These are phyloP conservation scores for Romanogobio albipinnatus DNA, from an alignment of 2,113 vertebrate species.

Conservation along the genomic window DNA sequence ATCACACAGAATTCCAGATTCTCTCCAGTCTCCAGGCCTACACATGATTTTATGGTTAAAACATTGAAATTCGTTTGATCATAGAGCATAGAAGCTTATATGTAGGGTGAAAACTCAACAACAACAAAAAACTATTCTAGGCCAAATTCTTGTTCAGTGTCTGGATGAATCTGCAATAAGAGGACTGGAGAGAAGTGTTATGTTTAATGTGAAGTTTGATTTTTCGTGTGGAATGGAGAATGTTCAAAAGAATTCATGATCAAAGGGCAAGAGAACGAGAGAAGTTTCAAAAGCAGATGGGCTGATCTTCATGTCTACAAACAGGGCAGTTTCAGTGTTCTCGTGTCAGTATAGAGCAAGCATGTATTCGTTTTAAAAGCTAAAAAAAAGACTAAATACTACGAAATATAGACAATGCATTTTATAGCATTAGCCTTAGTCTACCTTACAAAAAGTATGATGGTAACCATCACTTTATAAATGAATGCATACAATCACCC, in stretches of 20 bases:
- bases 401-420: neutral
- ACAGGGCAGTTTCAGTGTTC: neutral
- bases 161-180: neutral
- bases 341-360: neutral
- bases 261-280: constrained; percentile 15
- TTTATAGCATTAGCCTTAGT: neutral
- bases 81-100: neutral
- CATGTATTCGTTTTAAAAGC: neutral
- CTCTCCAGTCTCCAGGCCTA: neutral
- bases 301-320: constrained; percentile 9
- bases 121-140: neutral
- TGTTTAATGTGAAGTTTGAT: constrained; percentile 28
- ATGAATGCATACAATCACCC: neutral
- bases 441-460: neutral
- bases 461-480: neutral
- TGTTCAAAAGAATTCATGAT: constrained; percentile 38
- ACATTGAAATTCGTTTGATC: neutral
- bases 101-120: neutral
- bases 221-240: constrained; percentile 8
- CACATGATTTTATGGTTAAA: neutral
- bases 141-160: neutral
- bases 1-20: neutral
- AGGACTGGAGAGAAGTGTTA: neutral
- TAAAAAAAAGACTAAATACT: neutral
- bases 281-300: constrained; percentile 22